phyloP scores from a whole-genome alignment of 2,113 vertebrate species.

The Emydocephalus ijimae region DNA sequence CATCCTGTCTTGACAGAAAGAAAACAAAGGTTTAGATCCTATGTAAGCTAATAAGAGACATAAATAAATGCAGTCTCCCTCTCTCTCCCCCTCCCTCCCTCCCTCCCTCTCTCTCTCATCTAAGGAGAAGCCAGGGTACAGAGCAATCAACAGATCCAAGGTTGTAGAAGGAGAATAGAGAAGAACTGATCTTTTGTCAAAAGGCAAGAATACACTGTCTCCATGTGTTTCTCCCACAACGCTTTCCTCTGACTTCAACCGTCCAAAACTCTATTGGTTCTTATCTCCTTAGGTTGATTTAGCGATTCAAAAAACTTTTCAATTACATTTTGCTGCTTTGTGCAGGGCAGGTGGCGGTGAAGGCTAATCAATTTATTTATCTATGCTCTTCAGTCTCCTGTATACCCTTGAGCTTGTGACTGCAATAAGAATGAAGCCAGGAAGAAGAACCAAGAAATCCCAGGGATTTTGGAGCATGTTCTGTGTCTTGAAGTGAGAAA shows the following conservation, averaged over 20 bases:
- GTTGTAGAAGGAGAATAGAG: background rate
- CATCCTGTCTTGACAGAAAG: background rate
- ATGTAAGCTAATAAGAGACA: background rate
- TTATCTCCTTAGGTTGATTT: background rate
- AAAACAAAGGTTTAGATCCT: background rate
- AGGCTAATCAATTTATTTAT: constrained; percentile 13
- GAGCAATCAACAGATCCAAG: constrained; percentile 4
- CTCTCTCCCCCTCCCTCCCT: background rate
- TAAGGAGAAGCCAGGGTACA: background rate
- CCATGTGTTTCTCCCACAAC: background rate
- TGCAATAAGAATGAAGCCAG: constrained; percentile 6
- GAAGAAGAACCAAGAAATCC: background rate
- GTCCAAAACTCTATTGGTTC: background rate
- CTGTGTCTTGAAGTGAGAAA: background rate
- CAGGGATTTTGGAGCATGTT: background rate
- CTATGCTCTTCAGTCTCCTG: background rate
- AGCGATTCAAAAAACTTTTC: background rate
- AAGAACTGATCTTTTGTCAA: background rate
- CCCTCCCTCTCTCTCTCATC: background rate
- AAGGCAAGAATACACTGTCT: background rate
- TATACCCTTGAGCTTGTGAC: constrained; percentile 11
- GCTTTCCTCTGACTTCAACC: background rate
- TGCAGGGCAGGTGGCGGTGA: background rate
- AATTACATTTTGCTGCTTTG: background rate
- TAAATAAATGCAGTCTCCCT: background rate